Base-by-base conservation (phyloP, 2,888 invertebrate species). In the Drosophila greeni region DNA sequence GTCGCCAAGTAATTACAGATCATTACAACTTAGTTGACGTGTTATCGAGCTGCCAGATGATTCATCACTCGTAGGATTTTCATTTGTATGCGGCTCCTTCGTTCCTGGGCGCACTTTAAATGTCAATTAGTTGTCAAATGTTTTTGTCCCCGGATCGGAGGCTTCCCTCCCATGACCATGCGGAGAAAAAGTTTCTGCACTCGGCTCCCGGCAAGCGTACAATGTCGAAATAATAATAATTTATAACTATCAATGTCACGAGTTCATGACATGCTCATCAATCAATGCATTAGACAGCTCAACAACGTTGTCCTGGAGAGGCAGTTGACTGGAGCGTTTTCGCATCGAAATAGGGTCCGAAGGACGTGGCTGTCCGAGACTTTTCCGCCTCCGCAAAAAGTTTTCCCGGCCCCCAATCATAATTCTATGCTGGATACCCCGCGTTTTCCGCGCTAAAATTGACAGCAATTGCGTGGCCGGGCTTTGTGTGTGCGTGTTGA, bases 181-280 rank as follows among this genome's bases (percentile, higher is more conserved):
- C 14, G 7, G 47, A 40, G 62, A 33, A 57, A 42, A 29, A 39
- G 16, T 23, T 54, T 34, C 40, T 37, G 55, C 33, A 45, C 42
- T 40, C 31, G 47, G 24, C 37, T 49, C 18, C 52, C 42, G 42
- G 51, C 47, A 57, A 51, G 48, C 82, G 74, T 66, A 74, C 60
- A 75, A 80, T 77, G 81, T 82, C 73, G 71, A 80, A 84, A 80
- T 84, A 78, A 84, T 85, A 85, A 82, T 87, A 87, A 86, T 87
- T 87, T 86, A 86, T 87, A 85, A 87, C 87, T 86, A 87, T 87
- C 86, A 86, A 82, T 86, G 86, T 87, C 86, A 87, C 85, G 86
- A 87, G 87, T 86, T 86, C 83, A 75, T 86, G 86, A 86, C 87
- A 86, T 70, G 83, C 85, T 87, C 87, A 86, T 87, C 86, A 87